Base-by-base conservation (phyloP, 2,113 vertebrate genomes). In the Pseudorhombus dupliciocellatus region DNA sequence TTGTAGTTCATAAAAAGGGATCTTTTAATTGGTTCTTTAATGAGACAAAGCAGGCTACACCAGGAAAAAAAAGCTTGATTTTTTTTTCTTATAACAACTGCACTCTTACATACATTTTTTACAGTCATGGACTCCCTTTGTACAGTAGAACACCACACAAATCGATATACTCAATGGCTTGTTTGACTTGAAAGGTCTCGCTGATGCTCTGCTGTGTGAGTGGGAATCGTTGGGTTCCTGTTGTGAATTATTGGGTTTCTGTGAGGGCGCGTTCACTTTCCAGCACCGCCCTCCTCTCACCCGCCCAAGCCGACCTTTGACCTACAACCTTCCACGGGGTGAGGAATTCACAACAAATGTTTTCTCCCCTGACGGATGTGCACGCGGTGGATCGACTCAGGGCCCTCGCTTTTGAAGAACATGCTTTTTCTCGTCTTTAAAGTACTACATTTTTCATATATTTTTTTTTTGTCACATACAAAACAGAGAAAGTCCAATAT, bases 41-140 rank as follows among this genome's bases (percentile, higher is more conserved):
- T 93, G 91, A 92, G 92, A 94, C 93, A 93, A 93, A 92, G 89
- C 90, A 93, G 89, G 88, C 91, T 92, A 93, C 91, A 93, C 89
- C 91, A 90, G 86, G 58, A 48, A 73, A 86, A 86, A 87, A 88
- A 84, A 87, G 76, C 77, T 77, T 73, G 77, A 81, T 70, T 91
- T 71, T 90, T 90, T 92, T 89, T 83, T 91, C 84, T 92, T 90
- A 89, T 87, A 89, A 93, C 92, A 94, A 91, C 92, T 91, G 87
- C 91, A 94, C 91, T 93, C 92, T 89, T 92, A 94, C 93, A 94
- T 92, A 92, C 89, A 93, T 87, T 88, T 91, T 91, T 87, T 93
- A 93, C 92, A 92, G 89, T 91, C 85, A 91, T 90, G 84, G 86
- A 93, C 91, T 93, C 91, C 87, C 84, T 90, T 90, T 88, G 81